A percentile compares a stretch with the other conserved stretches of the same genome.
phyloP scores from a whole-genome alignment of 2,797 vertebrate species.

The Phrynocephalus vlangalii region DNA sequence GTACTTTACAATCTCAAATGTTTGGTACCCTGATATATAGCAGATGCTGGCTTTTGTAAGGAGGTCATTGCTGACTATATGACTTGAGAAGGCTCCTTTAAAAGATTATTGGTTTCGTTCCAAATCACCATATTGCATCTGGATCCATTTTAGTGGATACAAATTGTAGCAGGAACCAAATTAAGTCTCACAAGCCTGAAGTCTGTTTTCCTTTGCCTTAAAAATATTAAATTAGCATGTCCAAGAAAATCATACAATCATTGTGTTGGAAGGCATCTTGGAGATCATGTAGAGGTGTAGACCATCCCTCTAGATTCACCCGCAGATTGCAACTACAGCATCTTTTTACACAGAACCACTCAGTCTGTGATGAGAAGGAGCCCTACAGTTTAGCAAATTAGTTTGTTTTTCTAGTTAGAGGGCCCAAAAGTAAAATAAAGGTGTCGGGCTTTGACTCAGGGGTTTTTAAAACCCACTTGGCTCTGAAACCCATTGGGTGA shows the following conservation, averaged over 20 bases:
- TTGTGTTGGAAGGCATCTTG: not conserved
- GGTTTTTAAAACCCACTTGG: too few relatives aligned
- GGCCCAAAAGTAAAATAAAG: too few relatives aligned
- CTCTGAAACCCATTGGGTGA: too few relatives aligned
- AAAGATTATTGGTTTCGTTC: not conserved
- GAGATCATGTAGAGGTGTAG: not conserved
- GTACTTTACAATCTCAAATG: not conserved
- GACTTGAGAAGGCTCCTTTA: not conserved
- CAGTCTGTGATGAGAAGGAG: not conserved
- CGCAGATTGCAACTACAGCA: not conserved
- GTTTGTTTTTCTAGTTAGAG: too few relatives aligned
- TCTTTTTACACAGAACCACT: not conserved
- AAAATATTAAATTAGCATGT: not conserved
- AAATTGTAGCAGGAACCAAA: not conserved
- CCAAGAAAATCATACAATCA: not conserved
- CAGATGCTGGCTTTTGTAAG: not conserved
- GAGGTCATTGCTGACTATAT: not conserved
- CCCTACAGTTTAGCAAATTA: too few relatives aligned
- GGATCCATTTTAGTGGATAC: not conserved
- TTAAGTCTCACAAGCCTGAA: not conserved
- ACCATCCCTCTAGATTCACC: not conserved
- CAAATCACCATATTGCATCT: not conserved
- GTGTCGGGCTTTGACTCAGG: too few relatives aligned
- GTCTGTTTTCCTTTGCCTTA: not conserved
- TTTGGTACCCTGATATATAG: not conserved